phyloP scores from a whole-genome alignment of 2,113 vertebrate species.

The Mirza zaza region DNA sequence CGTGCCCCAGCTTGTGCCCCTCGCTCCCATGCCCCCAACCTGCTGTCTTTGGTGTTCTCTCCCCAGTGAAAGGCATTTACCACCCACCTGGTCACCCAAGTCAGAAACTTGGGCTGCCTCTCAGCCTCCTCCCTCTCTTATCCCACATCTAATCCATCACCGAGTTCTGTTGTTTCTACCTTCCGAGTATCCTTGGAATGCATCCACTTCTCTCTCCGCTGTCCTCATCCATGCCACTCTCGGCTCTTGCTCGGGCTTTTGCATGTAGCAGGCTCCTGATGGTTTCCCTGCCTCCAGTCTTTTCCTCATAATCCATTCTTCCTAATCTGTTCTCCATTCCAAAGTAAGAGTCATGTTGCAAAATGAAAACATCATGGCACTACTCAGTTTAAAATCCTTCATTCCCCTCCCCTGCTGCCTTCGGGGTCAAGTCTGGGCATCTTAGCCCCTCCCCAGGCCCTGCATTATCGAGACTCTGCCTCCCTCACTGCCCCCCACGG shows the following conservation, averaged over 20 bases:
- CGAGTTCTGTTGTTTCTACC: constrained; percentile 35
- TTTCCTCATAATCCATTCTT: neutral
- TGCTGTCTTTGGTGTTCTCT: neutral
- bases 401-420: neutral
- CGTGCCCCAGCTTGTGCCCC: neutral
- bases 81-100: constrained; percentile 52
- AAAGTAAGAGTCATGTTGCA: neutral
- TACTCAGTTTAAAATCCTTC: neutral
- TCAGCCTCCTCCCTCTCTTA: neutral
- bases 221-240: constrained; percentile 29
- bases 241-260: neutral
- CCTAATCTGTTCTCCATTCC: neutral
- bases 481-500: neutral
- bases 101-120: constrained; percentile 58
- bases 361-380: neutral
- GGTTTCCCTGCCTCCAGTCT: neutral
- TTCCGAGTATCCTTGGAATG: constrained; percentile 54
- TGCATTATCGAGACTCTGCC: neutral
- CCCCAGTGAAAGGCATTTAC: constrained; percentile 33
- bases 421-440: neutral
- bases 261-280: neutral
- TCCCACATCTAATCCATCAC: constrained; percentile 13
- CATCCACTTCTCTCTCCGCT: neutral
- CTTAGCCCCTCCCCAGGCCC: neutral
- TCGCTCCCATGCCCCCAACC: neutral